Percentiles rank a stretch among this genome's conserved stretches.
phyloP scores from a whole-genome alignment of 2,797 vertebrate genomes.

The Lepilemur septentrionalis region DNA sequence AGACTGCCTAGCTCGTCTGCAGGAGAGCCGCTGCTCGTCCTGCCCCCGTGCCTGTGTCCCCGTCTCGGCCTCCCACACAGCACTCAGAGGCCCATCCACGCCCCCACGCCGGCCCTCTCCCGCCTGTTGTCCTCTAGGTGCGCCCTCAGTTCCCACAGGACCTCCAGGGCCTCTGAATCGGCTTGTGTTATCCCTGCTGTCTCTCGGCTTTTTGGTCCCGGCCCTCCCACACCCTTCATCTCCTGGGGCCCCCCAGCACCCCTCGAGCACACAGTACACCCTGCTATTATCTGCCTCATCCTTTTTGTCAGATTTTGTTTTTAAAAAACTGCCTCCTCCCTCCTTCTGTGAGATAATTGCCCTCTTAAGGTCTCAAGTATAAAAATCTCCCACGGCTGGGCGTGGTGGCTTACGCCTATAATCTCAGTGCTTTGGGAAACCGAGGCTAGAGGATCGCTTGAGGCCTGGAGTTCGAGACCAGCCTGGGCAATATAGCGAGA shows the following conservation, averaged over 20 bases:
- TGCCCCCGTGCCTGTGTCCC: accelerated
- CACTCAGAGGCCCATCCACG: background rate
- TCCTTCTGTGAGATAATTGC: slow-evolving; percentile 6
- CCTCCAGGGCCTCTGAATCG: accelerated
- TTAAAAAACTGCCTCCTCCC: background rate
- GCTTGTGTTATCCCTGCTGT: background rate
- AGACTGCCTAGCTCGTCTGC: background rate
- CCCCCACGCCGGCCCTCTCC: background rate
- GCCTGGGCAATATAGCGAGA: background rate
- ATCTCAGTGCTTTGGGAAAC: background rate
- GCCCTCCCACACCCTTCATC: background rate
- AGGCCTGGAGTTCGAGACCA: too few species aligned
- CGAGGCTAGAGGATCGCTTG: too few species aligned
- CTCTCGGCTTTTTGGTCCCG: background rate
- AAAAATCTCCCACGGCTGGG: background rate
- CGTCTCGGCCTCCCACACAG: accelerated
- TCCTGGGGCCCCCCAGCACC: background rate
- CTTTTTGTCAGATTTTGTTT: background rate
- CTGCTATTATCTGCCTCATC: slow-evolving; percentile 6
- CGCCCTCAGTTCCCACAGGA: background rate
- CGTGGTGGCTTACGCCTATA: background rate
- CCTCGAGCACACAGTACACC: background rate
- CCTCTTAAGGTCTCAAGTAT: background rate
- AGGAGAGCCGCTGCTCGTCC: background rate
- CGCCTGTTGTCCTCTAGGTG: background rate